A percentile compares a stretch with the other conserved stretches of the same genome.
Conservation (phyloP, 2,797 vertebrate genomes). For the Leucoraja ocellata region DNA sequence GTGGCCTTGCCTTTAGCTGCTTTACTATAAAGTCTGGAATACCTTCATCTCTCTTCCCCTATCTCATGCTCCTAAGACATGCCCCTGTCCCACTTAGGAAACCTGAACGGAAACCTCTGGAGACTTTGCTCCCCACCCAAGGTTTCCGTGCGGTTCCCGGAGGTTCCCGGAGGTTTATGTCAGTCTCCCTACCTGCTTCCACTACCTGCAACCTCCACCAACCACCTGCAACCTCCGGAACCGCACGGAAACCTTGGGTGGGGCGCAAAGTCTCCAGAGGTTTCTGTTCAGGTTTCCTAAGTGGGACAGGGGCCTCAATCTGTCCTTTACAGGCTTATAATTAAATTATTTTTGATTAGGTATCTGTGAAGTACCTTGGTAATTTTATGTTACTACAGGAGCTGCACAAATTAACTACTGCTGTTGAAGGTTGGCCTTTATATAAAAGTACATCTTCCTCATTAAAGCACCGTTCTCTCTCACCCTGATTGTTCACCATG, state of each 20-base stretch:
- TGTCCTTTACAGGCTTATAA: not conserved
- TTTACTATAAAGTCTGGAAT: not conserved
- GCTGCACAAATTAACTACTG: not conserved
- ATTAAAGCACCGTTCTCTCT: not conserved
- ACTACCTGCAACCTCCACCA: too few species aligned
- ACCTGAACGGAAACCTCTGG: too few species aligned
- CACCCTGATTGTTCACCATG: not conserved
- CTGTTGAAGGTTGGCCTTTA: not conserved
- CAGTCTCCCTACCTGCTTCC: too few species aligned
- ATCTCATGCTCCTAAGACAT: not conserved
- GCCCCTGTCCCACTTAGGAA: too few species aligned
- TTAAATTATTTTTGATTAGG: not conserved
- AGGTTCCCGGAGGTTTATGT: too few species aligned
- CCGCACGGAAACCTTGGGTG: too few species aligned
- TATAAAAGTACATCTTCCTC: not conserved
- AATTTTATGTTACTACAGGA: not conserved
- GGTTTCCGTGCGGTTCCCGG: too few species aligned
- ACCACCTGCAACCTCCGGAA: too few species aligned
- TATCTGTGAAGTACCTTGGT: not conserved
- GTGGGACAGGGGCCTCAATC: not conserved
- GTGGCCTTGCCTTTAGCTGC: not conserved
- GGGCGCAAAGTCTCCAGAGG: too few species aligned
- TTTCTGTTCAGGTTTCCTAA: too few species aligned
- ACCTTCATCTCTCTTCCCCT: not conserved
- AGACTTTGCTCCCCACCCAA: too few species aligned